Conservation (phyloP, 2,113 vertebrate species). For the Hucho hucho region DNA sequence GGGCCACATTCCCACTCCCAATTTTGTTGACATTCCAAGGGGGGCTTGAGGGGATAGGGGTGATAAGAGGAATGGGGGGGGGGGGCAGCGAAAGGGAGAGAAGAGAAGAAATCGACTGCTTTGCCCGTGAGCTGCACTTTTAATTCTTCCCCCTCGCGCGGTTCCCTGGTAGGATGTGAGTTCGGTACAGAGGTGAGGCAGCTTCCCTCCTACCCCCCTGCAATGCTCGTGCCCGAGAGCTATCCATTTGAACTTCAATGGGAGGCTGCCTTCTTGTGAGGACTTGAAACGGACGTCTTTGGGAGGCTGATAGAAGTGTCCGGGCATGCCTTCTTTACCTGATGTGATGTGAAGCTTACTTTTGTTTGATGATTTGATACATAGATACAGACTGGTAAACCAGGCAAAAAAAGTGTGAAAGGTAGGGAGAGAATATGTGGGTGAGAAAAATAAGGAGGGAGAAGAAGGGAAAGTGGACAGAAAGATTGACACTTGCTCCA, state of each 20-base stretch:
- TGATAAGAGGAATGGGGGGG: constrained; percentile 44
- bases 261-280: constrained; percentile 72
- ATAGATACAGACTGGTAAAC: constrained; percentile 63
- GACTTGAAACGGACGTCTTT: constrained; percentile 72
- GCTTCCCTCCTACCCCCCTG: constrained; percentile 35
- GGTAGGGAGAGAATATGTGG: not conserved
- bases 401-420: constrained; percentile 24
- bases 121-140: constrained; percentile 64
- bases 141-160: constrained; percentile 44
- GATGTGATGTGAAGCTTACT: constrained; percentile 71
- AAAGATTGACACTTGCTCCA: constrained; percentile 28
- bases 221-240: constrained; percentile 73
- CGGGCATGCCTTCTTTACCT: constrained; percentile 71
- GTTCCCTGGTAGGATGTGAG: constrained; percentile 59
- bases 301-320: constrained; percentile 72
- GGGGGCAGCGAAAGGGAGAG: constrained; percentile 44
- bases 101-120: constrained; percentile 53
- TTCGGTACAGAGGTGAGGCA: constrained; percentile 59
- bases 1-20: constrained; percentile 41
- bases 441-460: not conserved
- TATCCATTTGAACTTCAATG: constrained; percentile 78
- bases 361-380: constrained; percentile 76
- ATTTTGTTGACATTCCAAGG: constrained; percentile 64
- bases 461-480: constrained; percentile 17
- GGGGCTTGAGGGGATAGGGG: constrained; percentile 40